Evolutionary conservation across 1,140 invertebrate genomes (phyloP).

Genomic region (Lasioglossum albipes): DNA sequence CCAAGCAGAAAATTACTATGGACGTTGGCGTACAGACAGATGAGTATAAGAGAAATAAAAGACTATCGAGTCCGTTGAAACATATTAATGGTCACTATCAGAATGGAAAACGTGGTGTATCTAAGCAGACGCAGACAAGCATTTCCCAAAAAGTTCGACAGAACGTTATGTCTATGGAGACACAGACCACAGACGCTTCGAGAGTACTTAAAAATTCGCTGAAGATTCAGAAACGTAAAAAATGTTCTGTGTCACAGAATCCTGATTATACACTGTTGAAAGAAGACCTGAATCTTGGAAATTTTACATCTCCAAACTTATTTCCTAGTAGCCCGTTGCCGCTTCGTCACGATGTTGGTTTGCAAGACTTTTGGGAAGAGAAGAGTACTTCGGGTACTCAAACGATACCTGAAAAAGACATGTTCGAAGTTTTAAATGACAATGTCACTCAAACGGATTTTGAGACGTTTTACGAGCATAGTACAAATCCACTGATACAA

Average conservation of each 20-base stretch:
- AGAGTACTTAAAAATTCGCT: slow-evolving; percentile 49
- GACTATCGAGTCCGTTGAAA: slow-evolving; percentile 59
- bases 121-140: slow-evolving; percentile 80
- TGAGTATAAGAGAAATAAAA: slow-evolving; percentile 66
- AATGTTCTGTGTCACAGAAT: slow-evolving; percentile 50
- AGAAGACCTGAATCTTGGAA: slow-evolving; percentile 67
- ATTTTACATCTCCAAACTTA: slow-evolving; percentile 75
- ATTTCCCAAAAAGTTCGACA: slow-evolving; percentile 65
- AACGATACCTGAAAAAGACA: slow-evolving; percentile 74
- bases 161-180: slow-evolving; percentile 75
- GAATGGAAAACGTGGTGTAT: slow-evolving; percentile 71
- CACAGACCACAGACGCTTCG: slow-evolving; percentile 75
- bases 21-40: slow-evolving; percentile 77
- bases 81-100: slow-evolving; percentile 57
- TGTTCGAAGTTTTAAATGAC: slow-evolving; percentile 73
- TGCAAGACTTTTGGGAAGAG: slow-evolving; percentile 78
- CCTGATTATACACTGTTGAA: slow-evolving; percentile 58
- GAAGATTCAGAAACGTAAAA: slow-evolving; percentile 65
- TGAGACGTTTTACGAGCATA: slow-evolving; percentile 65
- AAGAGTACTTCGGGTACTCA: slow-evolving; percentile 77
- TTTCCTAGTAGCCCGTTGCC: slow-evolving; percentile 76
- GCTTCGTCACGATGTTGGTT: slow-evolving; percentile 71
- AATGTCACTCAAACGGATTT: slow-evolving; percentile 71
- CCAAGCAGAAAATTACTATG: slow-evolving; percentile 56
- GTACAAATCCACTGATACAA: slow-evolving; percentile 55